A percentile compares a stretch with the other conserved stretches of the same genome.
These are phyloP conservation scores for Prunella himalayana DNA, from an alignment of 2,113 vertebrate species.

Conservation along the genomic window DNA sequence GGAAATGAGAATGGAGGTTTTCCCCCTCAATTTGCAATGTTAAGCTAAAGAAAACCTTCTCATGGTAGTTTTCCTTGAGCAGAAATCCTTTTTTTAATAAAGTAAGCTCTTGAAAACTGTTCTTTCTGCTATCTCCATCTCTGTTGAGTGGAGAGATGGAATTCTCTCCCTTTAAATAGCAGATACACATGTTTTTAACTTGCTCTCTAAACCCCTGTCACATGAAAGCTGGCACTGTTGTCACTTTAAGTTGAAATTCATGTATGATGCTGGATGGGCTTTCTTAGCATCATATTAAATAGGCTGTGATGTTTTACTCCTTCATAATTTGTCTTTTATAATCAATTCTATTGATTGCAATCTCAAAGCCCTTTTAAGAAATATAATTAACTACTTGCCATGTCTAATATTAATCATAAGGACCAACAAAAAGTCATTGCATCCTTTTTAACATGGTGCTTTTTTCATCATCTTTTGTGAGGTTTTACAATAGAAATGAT, in stretches of 20 bases:
- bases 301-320: background rate
- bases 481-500: background rate
- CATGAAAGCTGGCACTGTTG: background rate
- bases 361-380: background rate
- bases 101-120: background rate
- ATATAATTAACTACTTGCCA: background rate
- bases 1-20: background rate
- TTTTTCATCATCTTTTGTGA: background rate
- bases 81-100: background rate
- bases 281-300: background rate
- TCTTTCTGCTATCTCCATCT: background rate
- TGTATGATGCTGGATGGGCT: background rate
- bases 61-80: background rate
- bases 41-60: background rate
- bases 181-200: background rate
- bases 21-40: background rate
- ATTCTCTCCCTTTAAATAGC: background rate
- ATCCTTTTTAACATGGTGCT: background rate
- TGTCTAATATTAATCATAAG: background rate
- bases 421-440: background rate
- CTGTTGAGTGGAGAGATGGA: background rate
- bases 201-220: background rate
- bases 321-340: background rate
- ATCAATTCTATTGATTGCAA: background rate
- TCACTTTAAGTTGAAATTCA: background rate